Evolutionary conservation across 1,140 invertebrate genomes (phyloP).

Genomic region (Solen grandis): DNA sequence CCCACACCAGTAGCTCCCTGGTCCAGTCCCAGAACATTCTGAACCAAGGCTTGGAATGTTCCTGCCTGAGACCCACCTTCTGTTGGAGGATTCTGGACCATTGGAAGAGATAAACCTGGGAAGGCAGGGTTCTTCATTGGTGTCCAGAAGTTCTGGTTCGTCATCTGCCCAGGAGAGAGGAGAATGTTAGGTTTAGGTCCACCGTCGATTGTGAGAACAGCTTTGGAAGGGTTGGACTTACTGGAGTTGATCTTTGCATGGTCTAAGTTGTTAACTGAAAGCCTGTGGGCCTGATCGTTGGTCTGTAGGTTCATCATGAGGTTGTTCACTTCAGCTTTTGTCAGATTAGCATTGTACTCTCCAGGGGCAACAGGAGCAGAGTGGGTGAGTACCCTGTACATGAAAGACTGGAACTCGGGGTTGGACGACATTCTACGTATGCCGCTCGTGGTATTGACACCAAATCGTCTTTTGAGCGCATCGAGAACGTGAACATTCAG

Average conservation of each 20-base stretch:
- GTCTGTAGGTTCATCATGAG: background rate
- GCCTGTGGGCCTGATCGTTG: background rate
- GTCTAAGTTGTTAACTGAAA: slow-evolving; percentile 4
- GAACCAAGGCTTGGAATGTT: slow-evolving; percentile 15
- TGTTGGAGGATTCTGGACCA: background rate
- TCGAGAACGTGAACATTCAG: slow-evolving; percentile 29
- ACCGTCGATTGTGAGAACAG: slow-evolving; percentile 26
- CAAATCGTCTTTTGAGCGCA: slow-evolving; percentile 25
- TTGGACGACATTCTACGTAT: slow-evolving; percentile 13
- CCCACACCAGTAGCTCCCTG: slow-evolving; percentile 10
- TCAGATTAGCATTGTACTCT: slow-evolving; percentile 43
- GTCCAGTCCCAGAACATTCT: background rate
- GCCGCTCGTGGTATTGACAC: slow-evolving; percentile 28
- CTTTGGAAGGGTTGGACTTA: background rate
- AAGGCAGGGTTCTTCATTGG: background rate
- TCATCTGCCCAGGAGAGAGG: background rate
- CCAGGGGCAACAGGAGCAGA: slow-evolving; percentile 17
- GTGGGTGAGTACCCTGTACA: slow-evolving; percentile 29
- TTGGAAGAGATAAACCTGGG: background rate
- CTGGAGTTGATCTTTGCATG: slow-evolving; percentile 7
- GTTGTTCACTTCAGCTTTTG: slow-evolving; percentile 9
- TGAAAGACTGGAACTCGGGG: slow-evolving; percentile 36
- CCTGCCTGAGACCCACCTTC: background rate
- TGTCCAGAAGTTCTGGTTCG: background rate
- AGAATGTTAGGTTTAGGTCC: background rate